Percentiles rank a stretch among this genome's conserved stretches.
Evolutionary conservation across 1,140 invertebrate genomes (phyloP).

Genomic region (Polypedilum vanderplanki): DNA sequence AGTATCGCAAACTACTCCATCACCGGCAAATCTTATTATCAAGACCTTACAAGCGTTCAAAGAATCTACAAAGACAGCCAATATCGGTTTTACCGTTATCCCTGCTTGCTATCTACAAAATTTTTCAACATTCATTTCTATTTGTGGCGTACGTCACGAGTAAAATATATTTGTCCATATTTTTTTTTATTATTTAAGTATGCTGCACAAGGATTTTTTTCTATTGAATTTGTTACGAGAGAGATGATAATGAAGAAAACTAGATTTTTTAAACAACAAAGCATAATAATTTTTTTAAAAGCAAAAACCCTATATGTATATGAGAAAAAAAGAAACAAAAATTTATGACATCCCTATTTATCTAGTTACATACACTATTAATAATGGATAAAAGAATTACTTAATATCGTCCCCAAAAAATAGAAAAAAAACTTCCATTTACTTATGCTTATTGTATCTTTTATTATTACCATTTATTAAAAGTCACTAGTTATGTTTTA

Average conservation of each 20-base stretch:
- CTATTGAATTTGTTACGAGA: neutral
- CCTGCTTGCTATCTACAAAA: slow-evolving; percentile 70
- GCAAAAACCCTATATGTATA: neutral
- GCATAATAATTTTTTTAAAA: neutral
- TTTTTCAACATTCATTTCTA: slow-evolving; percentile 68
- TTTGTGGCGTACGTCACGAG: slow-evolving; percentile 60
- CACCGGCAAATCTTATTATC: slow-evolving; percentile 47
- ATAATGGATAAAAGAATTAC: too few relatives aligned
- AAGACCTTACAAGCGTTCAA: slow-evolving; percentile 49
- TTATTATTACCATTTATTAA: too few relatives aligned
- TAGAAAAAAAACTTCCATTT: too few relatives aligned
- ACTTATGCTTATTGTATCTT: too few relatives aligned
- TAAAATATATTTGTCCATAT: neutral
- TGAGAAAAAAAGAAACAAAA: too few relatives aligned
- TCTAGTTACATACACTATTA: too few relatives aligned
- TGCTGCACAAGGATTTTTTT: neutral
- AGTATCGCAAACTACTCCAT: slow-evolving; percentile 49
- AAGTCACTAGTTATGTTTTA: too few relatives aligned
- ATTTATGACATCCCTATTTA: too few relatives aligned
- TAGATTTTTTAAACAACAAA: neutral
- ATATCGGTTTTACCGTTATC: slow-evolving; percentile 63
- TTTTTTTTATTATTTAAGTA: neutral
- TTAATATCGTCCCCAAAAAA: too few relatives aligned
- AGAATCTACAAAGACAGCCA: slow-evolving; percentile 43
- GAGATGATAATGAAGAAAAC: neutral